Evolutionary conservation across 2,797 vertebrate genomes (phyloP).

Genomic region (Sebastes ruberrimus): DNA sequence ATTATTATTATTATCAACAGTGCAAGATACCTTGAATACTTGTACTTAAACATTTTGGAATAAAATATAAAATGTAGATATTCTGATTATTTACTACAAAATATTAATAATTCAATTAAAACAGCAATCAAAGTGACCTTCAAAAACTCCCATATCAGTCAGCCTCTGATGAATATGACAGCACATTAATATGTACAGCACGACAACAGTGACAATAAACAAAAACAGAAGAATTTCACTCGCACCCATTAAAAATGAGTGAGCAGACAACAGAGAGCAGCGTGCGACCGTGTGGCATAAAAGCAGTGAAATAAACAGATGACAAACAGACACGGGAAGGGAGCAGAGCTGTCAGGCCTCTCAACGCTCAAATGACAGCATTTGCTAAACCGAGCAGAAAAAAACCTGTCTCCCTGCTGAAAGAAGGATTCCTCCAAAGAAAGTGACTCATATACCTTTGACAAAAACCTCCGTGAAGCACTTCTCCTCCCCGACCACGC

Average conservation of each 20-base stretch:
- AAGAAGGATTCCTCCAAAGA: slow-evolving; percentile 56
- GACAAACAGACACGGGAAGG: slow-evolving; percentile 47
- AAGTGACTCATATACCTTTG: slow-evolving; percentile 84
- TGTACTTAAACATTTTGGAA: not conserved
- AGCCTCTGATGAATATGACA: slow-evolving; percentile 6
- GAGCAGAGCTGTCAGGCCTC: slow-evolving; percentile 56
- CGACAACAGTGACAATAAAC: slow-evolving; percentile 33
- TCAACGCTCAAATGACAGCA: slow-evolving; percentile 40
- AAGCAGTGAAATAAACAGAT: slow-evolving; percentile 51
- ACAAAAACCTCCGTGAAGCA: slow-evolving; percentile 90
- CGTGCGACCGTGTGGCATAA: slow-evolving; percentile 32
- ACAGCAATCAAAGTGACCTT: not conserved
- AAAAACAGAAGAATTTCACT: slow-evolving; percentile 36
- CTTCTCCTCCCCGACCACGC: slow-evolving; percentile 88
- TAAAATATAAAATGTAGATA: not conserved
- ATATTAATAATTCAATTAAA: not conserved
- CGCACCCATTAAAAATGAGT: slow-evolving; percentile 57
- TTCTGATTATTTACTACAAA: not conserved
- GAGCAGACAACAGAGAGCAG: slow-evolving; percentile 52
- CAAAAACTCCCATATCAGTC: slow-evolving; percentile 19
- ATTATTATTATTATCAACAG: not conserved
- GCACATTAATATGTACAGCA: slow-evolving; percentile 13
- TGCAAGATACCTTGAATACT: not conserved
- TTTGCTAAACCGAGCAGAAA: slow-evolving; percentile 53
- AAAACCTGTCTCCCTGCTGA: slow-evolving; percentile 7